Conservation (phyloP, 2,888 invertebrate genomes). For the Drosophila mettleri region DNA sequence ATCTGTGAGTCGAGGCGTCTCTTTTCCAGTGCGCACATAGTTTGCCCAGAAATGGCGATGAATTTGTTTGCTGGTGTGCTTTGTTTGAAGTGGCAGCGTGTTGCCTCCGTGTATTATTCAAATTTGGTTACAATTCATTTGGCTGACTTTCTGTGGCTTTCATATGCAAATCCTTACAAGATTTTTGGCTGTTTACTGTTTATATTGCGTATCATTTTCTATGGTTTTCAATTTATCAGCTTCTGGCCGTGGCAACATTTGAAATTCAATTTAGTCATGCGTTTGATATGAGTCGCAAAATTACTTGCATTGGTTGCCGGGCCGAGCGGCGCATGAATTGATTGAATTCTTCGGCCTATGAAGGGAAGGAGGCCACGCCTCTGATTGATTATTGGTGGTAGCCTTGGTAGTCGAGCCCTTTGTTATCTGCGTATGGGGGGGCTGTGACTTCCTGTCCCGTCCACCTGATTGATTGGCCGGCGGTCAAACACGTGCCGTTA, state of each 20-base stretch:
- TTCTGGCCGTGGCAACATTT: slow-evolving; percentile 9
- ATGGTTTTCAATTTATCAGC: slow-evolving; percentile 58
- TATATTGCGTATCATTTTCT: slow-evolving; percentile 62
- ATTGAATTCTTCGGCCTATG: slow-evolving; percentile 56
- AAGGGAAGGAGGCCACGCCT: slow-evolving; percentile 11
- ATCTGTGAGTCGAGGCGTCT: neutral
- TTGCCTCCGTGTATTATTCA: slow-evolving; percentile 18
- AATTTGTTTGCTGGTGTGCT: neutral
- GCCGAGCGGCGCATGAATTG: slow-evolving; percentile 49
- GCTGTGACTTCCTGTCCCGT: slow-evolving; percentile 19
- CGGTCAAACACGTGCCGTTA: slow-evolving; percentile 51
- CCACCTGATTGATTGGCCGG: slow-evolving; percentile 64
- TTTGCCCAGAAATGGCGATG: neutral
- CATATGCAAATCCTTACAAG: slow-evolving; percentile 50
- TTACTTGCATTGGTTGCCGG: slow-evolving; percentile 41
- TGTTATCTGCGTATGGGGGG: neutral
- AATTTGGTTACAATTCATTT: slow-evolving; percentile 46
- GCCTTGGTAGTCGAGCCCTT: slow-evolving; percentile 32
- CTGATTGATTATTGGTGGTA: slow-evolving; percentile 65
- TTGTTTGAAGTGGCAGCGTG: neutral
- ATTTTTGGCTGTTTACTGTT: slow-evolving; percentile 47
- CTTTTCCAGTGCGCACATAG: neutral
- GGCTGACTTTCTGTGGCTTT: slow-evolving; percentile 29
- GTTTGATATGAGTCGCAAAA: slow-evolving; percentile 65
- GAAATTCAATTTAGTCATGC: slow-evolving; percentile 59